Conservation (phyloP, 2,113 vertebrate genomes). For the Rhea pennata region DNA sequence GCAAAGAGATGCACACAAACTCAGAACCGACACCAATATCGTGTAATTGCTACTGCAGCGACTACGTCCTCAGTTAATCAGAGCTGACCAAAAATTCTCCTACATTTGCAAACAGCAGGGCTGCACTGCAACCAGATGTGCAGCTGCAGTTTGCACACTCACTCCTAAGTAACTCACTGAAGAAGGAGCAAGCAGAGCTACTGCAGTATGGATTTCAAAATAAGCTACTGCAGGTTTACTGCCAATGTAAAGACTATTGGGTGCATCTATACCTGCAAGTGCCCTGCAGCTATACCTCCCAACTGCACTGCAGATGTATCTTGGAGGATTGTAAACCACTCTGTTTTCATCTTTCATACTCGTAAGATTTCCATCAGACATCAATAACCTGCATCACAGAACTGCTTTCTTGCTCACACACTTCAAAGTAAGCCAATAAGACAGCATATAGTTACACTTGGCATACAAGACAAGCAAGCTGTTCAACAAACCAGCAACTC, state of each 20-base stretch:
- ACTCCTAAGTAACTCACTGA: not conserved
- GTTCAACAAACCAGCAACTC: not conserved
- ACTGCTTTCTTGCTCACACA: not conserved
- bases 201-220: accelerated
- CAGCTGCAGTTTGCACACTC: not conserved
- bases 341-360: not conserved
- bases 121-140: accelerated
- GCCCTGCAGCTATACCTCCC: not conserved
- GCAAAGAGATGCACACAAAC: not conserved
- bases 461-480: not conserved
- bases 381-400: not conserved
- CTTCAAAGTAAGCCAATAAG: not conserved
- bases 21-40: not conserved
- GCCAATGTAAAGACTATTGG: not conserved
- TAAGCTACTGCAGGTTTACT: not conserved
- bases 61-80: not conserved
- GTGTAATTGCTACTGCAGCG: not conserved
- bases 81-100: accelerated
- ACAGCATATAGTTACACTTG: not conserved
- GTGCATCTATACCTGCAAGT: not conserved
- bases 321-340: not conserved
- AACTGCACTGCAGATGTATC: not conserved
- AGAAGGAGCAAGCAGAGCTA: not conserved
- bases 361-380: not conserved
- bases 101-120: not conserved